A percentile compares a stretch with the other conserved stretches of the same genome.
These are phyloP conservation scores for Pseudorasbora parva DNA, from an alignment of 2,113 vertebrate species.

Conservation along the genomic window DNA sequence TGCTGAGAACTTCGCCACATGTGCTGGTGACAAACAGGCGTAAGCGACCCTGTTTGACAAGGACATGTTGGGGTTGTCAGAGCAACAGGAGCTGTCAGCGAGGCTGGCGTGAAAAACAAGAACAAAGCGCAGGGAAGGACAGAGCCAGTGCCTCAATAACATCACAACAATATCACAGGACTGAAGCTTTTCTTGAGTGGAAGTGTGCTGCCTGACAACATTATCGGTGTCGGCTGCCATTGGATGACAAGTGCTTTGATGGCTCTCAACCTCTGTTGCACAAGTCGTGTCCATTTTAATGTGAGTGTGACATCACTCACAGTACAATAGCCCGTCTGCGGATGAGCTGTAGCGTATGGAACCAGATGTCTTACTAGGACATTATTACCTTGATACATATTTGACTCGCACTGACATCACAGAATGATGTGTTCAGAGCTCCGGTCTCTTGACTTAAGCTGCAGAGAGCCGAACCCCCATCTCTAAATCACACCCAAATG, in stretches of 20 bases:
- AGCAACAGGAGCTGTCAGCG: conserved; percentile 54
- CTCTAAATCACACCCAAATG: conserved; percentile 36
- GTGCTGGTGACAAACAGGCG: conserved; percentile 47
- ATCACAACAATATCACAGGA: conserved; percentile 38
- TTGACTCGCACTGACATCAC: conserved; percentile 8
- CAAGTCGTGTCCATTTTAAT: conserved; percentile 35
- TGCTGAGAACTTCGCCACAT: conserved; percentile 20
- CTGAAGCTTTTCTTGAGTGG: conserved; percentile 29
- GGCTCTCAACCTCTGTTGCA: conserved; percentile 35
- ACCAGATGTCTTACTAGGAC: not conserved
- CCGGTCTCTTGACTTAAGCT: conserved; percentile 15
- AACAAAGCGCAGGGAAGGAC: conserved; percentile 23
- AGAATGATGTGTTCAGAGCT: conserved; percentile 20
- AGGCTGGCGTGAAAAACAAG: conserved; percentile 29
- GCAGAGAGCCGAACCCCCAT: not conserved
- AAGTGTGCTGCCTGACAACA: conserved; percentile 26
- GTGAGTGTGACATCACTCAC: conserved; percentile 26
- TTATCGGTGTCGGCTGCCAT: conserved; percentile 31
- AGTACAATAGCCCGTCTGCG: not conserved
- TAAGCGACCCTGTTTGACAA: conserved; percentile 53
- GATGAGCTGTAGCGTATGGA: not conserved
- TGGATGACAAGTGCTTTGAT: conserved; percentile 27
- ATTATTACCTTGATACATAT: conserved; percentile 6
- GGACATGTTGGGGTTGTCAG: conserved; percentile 51
- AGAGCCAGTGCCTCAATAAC: conserved; percentile 43